Base-by-base conservation (phyloP, 2,113 vertebrate species). In the Gymnarchus niloticus region DNA sequence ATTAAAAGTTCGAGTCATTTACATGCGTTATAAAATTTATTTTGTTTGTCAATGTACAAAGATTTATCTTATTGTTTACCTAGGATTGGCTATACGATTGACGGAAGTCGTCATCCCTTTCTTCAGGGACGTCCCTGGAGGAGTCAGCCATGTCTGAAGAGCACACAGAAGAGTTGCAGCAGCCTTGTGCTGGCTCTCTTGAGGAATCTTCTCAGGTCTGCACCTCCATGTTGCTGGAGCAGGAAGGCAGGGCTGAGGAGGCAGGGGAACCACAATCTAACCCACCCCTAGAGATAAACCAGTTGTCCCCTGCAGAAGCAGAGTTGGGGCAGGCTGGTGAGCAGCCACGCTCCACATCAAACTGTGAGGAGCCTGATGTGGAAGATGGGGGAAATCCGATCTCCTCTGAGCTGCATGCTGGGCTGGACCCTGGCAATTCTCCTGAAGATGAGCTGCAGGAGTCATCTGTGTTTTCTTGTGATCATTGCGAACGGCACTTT, bases 401-500 rank as follows among this genome's bases (percentile, higher is more conserved):
- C 85, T 94, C 91, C 65, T 89, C 89, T 89, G 88, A 59, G 56
- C 87, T 91, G 1, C 92, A 87, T 19, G 81, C 49, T 57, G 81
- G 87, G 56, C 86, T 84, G 7, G 86, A 76, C 56, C 84, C 83
- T 6, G 86, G 85, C 14, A 81, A 88, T 54, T 86, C 95, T 84
- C 89, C 93, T 59, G 95, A 95, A 0, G 93, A 91, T 0, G 94
- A 95, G 0, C 76, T 89, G 5, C 92, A 91, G 85, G 94, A 92
- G 56, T 86, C 91, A 0, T 94, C 92, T 54, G 91, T 94, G 90
- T 97, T 96, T 84, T 95, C 95, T 2, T 98, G 97, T 87, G 95
- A 96, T 83, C 94, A 96, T 12, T 98, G 97, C 76, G 95, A 97
- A 85, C 93, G 95, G 87, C 95, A 93, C 85, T 99, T 98, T 28